Base-by-base conservation (phyloP, 2,113 vertebrate species). In the Ellobius talpinus region DNA sequence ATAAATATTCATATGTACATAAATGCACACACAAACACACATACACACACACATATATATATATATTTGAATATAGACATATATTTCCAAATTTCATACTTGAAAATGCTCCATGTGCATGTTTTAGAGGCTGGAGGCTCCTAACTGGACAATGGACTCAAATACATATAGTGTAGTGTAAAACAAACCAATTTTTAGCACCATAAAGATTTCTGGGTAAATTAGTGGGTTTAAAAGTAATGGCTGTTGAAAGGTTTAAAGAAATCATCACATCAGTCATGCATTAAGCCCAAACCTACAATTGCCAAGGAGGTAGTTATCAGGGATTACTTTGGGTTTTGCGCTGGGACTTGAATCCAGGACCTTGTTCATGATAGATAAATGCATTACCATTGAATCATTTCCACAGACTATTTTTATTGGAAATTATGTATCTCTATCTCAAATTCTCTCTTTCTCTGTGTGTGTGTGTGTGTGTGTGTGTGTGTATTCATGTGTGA, bases 51-150 rank as follows among this genome's bases (percentile, higher is more conserved):
- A 72, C 5, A 36, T 2, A 70, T 0, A 7, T 31, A 31, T 21
- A 4, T 23, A 9, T 4, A 19, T 4, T 21, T 0, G 3, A 16
- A n/a, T 23, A 39, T 11, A 39, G 10, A 39, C 29, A 72, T 74
- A 42, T 45, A 42, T 79, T 2, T 74, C 50, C 36, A 66, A 74
- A 31, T 58, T 3, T 14, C 33, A 33, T 66, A 29, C 52, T 86
- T 82, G 2, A 79, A 66, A 50, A 52, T 79, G 0, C 2, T 91
- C 9, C 11, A 16, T 11, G 17, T 47, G 12, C 13, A 61, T 13
- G 21, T 61, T 70, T 26, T 72, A 58, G 31, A 42, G 21, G 6
- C 4, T 82, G 7, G 31, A 47, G 4, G 24, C 3, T 17, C 47
- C 2, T 19, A n/a, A 70, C 2, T 92, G 52, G 9, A 12, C 1